A percentile compares a stretch with the other conserved stretches of the same genome.
phyloP scores from a whole-genome alignment of 2,888 invertebrate species.

The Glomeris marginata region DNA sequence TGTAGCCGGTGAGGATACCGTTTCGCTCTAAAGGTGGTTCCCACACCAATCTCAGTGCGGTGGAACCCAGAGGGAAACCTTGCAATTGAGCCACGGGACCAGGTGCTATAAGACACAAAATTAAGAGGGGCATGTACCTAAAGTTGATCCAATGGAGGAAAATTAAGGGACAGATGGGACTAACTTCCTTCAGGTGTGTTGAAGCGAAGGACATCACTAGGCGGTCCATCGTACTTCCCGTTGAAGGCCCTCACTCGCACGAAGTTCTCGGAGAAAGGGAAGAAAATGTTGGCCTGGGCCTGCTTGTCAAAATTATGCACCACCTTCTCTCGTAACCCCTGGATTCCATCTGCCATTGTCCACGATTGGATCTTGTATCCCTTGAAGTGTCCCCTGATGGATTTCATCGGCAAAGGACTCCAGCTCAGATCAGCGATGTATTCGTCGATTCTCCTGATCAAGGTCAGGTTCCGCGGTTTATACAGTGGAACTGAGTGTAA shows the following conservation, averaged over 20 bases:
- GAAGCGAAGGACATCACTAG: constrained; percentile 67
- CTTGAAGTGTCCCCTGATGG: constrained; percentile 79
- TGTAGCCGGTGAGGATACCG: constrained; percentile 81
- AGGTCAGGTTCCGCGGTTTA: constrained; percentile 66
- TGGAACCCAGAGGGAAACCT: constrained; percentile 73
- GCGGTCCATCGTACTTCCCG: constrained; percentile 74
- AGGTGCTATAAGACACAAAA: constrained; percentile 39
- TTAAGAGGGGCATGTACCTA: too few relatives aligned
- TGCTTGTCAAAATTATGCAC: constrained; percentile 52
- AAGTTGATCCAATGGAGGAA: too few relatives aligned
- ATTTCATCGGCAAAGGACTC: constrained; percentile 64
- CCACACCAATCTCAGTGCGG: constrained; percentile 82
- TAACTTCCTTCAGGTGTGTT: constrained; percentile 71
- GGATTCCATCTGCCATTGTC: constrained; percentile 62
- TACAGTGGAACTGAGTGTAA: constrained; percentile 49
- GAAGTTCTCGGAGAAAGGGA: constrained; percentile 72
- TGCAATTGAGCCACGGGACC: constrained; percentile 71
- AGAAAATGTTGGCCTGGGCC: constrained; percentile 63
- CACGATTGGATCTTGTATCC: constrained; percentile 96
- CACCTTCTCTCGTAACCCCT: constrained; percentile 54
- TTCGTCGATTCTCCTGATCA: constrained; percentile 58
- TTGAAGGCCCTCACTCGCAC: constrained; percentile 83
- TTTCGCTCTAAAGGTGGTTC: constrained; percentile 80
- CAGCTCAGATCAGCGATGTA: constrained; percentile 74
- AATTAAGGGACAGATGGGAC: not conserved